Base-by-base conservation (phyloP, 2,113 vertebrate genomes). In the Serinus canaria region DNA sequence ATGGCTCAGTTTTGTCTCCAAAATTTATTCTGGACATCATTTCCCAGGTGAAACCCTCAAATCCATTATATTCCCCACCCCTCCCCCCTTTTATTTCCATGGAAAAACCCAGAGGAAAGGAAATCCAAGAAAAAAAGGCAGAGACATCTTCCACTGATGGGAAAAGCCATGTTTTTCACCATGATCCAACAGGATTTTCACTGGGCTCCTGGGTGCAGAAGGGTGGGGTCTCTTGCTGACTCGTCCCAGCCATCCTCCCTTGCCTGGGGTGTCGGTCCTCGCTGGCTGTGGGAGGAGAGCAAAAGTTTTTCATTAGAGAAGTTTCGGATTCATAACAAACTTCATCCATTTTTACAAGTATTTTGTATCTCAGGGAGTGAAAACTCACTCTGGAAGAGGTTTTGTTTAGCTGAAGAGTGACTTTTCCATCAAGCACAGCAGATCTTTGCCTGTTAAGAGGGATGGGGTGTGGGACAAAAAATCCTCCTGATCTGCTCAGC, bases 221-320 rank as follows among this genome's bases (percentile, higher is more conserved):
- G 64, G 31, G 35, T 66, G 56, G 50, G 44, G 49, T 41, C 66
- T 74, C 59, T 55, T 63, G 55, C 18, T 28, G 10, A 30, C 2
- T 3, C 6, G 1, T 83, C 35, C 59, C 39, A 64, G 46, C 60
- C 4, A 1, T 50, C 14, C 11, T 24, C 55, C 25, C 72, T 49
- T 35, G 17, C 44, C 72, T 12, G 1, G 15, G 1, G 74, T 7
- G 0, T 47, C 16, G 15, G 19, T 69, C 46, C 55, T 69, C 1
- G 0, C 55, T 70, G 64, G 74, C 64, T 69, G 64, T n/a, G 55
- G 15, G 44, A 91, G 14, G 39, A 60, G 8, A 91, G 6, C 60
- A 62, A 28, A 78, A 89, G 66, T 3, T 82, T 88, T 74, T 74
- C 56, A 52, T 93, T 79, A 91, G 31, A 72, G 66, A 93, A 66